phyloP scores from a whole-genome alignment of 1,140 invertebrate species.

The Episyrphus balteatus region DNA sequence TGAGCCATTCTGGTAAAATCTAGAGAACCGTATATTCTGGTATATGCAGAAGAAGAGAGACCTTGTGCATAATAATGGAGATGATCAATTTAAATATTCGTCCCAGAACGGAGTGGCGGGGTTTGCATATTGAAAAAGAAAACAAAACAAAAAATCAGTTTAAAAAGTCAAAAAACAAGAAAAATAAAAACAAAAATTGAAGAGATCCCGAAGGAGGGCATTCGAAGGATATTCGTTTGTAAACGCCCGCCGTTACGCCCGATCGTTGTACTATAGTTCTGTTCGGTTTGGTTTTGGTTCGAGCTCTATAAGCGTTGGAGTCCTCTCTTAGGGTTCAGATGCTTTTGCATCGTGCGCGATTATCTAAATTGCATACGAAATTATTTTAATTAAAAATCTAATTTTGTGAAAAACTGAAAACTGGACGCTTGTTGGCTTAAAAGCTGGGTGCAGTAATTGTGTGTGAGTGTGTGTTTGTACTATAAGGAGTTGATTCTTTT shows the following conservation, averaged over 20 bases:
- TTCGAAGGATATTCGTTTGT: background rate
- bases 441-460: too few species aligned
- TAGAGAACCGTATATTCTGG: too few species aligned
- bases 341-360: conserved; percentile 12
- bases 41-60: too few species aligned
- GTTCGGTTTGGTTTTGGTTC: conserved; percentile 8
- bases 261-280: conserved; percentile 3
- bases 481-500: too few species aligned
- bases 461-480: too few species aligned
- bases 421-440: too few species aligned
- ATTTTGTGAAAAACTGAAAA: conserved; percentile 16
- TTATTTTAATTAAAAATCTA: conserved; percentile 39
- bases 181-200: conserved; percentile 4
- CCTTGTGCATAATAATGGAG: conserved; percentile 17
- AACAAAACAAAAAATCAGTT: background rate
- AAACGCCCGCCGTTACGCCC: conserved; percentile 20
- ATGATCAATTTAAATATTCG: conserved; percentile 37
- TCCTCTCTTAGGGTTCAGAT: too few species aligned
- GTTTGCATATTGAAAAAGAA: conserved; percentile 13
- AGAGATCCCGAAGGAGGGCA: conserved; percentile 1
- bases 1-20: too few species aligned
- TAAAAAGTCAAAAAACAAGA: conserved; percentile 9
- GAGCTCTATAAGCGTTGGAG: background rate
- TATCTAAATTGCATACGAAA: conserved; percentile 38
- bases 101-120: conserved; percentile 8